Percentiles rank a stretch among this genome's conserved stretches.
These are phyloP conservation scores for Thunnus thynnus DNA, from an alignment of 2,113 vertebrate species.

Conservation along the genomic window DNA sequence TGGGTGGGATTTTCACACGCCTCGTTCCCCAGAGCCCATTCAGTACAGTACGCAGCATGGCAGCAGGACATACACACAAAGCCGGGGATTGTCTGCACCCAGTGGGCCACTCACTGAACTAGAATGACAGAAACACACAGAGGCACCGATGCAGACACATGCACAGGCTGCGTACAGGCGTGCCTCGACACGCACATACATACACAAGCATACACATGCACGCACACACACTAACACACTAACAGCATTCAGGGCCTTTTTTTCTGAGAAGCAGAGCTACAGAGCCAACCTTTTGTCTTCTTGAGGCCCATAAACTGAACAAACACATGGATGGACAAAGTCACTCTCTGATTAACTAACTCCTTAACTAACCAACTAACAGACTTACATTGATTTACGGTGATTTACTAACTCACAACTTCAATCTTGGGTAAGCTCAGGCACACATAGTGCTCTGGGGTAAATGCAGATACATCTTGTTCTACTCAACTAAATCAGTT, in stretches of 20 bases:
- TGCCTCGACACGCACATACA: slow-evolving; percentile 16
- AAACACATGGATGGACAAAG: slow-evolving; percentile 20
- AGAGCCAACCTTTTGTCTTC: slow-evolving; percentile 17
- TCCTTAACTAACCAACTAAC: neutral
- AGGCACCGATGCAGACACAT: slow-evolving; percentile 61
- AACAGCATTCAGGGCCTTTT: slow-evolving; percentile 4
- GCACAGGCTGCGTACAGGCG: slow-evolving; percentile 47
- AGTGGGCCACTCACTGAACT: slow-evolving; percentile 69
- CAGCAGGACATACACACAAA: slow-evolving; percentile 78
- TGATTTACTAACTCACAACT: neutral
- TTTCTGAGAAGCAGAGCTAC: slow-evolving; percentile 34
- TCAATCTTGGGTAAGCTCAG: neutral
- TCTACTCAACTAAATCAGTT: neutral
- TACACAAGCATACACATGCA: neutral
- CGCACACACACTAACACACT: neutral
- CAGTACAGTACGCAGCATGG: slow-evolving; percentile 82
- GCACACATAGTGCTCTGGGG: neutral
- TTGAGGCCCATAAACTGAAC: neutral
- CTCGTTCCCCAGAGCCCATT: slow-evolving; percentile 77
- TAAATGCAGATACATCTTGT: neutral
- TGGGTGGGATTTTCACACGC: slow-evolving; percentile 83
- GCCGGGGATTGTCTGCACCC: slow-evolving; percentile 75
- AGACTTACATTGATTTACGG: neutral
- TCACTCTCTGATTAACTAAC: slow-evolving; percentile 27
- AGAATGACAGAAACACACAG: slow-evolving; percentile 71